phyloP scores from a whole-genome alignment of 1,140 invertebrate species.

The Sycophaga agraensis region DNA sequence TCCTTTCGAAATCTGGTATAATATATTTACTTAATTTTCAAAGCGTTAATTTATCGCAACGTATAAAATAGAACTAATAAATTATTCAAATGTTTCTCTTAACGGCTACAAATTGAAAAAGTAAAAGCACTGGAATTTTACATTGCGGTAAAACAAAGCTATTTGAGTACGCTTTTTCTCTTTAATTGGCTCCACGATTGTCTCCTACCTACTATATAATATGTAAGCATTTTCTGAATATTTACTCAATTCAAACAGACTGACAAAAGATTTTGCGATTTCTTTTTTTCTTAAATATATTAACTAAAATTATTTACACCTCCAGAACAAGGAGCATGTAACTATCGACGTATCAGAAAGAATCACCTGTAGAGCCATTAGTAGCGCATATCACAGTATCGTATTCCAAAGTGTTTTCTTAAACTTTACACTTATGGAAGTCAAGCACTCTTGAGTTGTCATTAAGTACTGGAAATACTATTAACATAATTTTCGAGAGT shows the following conservation, averaged over 20 bases:
- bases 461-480: background rate
- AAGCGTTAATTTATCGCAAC: background rate
- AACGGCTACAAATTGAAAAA: constrained; percentile 15
- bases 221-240: background rate
- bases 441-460: constrained; percentile 9
- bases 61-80: constrained; percentile 3
- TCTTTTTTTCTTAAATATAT: constrained; percentile 11
- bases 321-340: constrained; percentile 17
- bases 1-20: too few relatives aligned
- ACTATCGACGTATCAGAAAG: constrained; percentile 23
- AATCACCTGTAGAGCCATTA: constrained; percentile 45
- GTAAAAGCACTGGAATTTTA: constrained; percentile 10
- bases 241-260: background rate
- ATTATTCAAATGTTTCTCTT: constrained; percentile 7
- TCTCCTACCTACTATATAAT: background rate
- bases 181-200: constrained; percentile 9
- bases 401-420: constrained; percentile 41
- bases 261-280: constrained; percentile 1
- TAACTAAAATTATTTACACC: constrained; percentile 39
- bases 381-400: constrained; percentile 57
- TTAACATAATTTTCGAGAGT: constrained; percentile 5
- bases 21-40: too few relatives aligned
- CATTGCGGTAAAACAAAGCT: constrained; percentile 12
- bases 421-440: constrained; percentile 4
- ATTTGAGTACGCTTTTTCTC: constrained; percentile 19